Evolutionary conservation across 2,113 vertebrate genomes (phyloP).

Genomic region (Antechinus stuartii): DNA sequence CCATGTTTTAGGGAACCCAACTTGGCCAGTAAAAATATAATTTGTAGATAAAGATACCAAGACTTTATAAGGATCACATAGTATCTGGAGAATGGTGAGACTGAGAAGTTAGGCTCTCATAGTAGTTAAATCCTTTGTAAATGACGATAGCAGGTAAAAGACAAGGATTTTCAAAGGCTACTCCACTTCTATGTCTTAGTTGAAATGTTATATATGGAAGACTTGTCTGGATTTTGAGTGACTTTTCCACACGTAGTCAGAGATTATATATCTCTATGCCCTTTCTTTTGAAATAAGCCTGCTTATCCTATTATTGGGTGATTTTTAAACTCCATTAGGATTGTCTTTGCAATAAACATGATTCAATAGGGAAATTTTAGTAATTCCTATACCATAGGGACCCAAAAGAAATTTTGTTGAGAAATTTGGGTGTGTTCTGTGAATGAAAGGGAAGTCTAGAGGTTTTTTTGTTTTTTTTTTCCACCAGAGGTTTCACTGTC

Average conservation of each 20-base stretch:
- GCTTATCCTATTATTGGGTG: neutral
- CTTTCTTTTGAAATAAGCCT: neutral
- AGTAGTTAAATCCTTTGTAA: neutral
- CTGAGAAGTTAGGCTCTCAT: neutral
- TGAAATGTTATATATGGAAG: neutral
- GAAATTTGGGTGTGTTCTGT: neutral
- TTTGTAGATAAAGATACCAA: neutral
- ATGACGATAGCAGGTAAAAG: neutral
- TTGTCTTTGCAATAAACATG: neutral
- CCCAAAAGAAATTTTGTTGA: neutral
- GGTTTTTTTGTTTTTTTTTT: neutral
- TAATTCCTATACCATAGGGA: neutral
- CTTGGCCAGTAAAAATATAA: neutral
- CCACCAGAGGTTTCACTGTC: neutral
- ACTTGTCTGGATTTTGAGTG: neutral
- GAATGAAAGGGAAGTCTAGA: neutral
- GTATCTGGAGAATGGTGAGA: neutral
- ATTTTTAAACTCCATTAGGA: neutral
- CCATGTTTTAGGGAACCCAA: neutral
- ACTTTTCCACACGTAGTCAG: neutral
- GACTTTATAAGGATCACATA: neutral
- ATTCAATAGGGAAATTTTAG: neutral
- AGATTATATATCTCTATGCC: neutral
- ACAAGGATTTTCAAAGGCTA: neutral
- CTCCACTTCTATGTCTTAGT: no score